Evolutionary conservation across 2,888 invertebrate species (phyloP).

Genomic region (Drosophila setosimentum): DNA sequence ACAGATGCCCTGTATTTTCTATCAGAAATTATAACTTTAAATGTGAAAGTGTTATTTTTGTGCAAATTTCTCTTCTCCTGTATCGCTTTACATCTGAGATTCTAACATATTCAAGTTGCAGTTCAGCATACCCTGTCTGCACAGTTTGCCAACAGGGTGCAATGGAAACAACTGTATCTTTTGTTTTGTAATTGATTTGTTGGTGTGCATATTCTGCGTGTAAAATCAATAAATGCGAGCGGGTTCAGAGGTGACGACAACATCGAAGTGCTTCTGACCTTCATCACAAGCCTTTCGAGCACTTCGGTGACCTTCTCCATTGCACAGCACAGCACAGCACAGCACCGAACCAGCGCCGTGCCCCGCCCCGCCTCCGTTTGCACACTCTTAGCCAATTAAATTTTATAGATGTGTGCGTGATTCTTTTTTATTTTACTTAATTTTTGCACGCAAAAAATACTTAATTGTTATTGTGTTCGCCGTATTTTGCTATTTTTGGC

Average conservation of each 20-base stretch:
- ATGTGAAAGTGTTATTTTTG: background rate
- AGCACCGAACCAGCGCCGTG: background rate
- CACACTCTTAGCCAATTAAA: slow-evolving; percentile 43
- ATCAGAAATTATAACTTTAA: background rate
- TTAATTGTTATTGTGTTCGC: slow-evolving; percentile 35
- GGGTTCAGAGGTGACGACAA: slow-evolving; percentile 78
- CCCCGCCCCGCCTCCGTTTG: background rate
- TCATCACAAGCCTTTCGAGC: slow-evolving; percentile 48
- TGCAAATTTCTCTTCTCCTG: background rate
- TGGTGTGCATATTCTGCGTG: slow-evolving; percentile 45
- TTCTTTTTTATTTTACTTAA: slow-evolving; percentile 29
- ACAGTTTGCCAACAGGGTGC: slow-evolving; percentile 16
- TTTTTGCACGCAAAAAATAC: slow-evolving; percentile 50
- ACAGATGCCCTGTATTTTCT: background rate
- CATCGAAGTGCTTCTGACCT: slow-evolving; percentile 72
- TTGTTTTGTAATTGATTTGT: slow-evolving; percentile 23
- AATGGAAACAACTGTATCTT: slow-evolving; percentile 49
- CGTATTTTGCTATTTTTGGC: slow-evolving; percentile 1
- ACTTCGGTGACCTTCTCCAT: slow-evolving; percentile 61
- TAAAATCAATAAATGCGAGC: slow-evolving; percentile 81
- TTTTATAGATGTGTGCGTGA: slow-evolving; percentile 18
- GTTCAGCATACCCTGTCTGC: slow-evolving; percentile 1
- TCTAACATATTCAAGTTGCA: background rate
- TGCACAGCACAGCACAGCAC: background rate
- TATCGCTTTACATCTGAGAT: background rate